Percentiles rank a stretch among this genome's conserved stretches.
phyloP scores from a whole-genome alignment of 1,140 invertebrate species.

The Trachelipus rathkii region DNA sequence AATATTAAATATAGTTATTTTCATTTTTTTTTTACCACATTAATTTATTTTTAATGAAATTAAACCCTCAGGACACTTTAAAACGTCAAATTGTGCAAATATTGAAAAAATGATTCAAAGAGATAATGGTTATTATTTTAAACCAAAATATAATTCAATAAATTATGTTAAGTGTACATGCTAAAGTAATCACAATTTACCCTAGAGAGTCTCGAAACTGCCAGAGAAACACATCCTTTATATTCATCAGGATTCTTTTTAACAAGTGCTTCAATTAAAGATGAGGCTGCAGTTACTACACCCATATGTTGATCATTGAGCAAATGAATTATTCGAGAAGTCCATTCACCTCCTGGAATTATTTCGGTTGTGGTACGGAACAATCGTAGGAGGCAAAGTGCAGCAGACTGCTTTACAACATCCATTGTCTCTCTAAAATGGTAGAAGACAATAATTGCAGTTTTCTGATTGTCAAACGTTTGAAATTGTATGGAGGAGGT shows the following conservation, averaged over 20 bases:
- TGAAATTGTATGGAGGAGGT: too few species aligned
- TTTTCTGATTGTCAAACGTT: too few species aligned
- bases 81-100: too few species aligned
- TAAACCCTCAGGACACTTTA: too few species aligned
- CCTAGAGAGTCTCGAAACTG: constrained; percentile 91
- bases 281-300: constrained; percentile 96
- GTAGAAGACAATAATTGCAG: too few species aligned
- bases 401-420: constrained; percentile 98
- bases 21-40: too few species aligned
- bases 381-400: constrained; percentile 87
- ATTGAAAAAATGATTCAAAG: too few species aligned
- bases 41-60: too few species aligned
- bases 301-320: constrained; percentile 99
- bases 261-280: constrained; percentile 94
- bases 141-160: too few species aligned
- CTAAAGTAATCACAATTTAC: constrained; percentile 54
- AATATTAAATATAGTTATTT: too few species aligned
- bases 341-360: constrained; percentile 97
- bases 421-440: constrained; percentile 83
- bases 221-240: constrained; percentile 96
- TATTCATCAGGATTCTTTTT: constrained; percentile 99
- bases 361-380: constrained; percentile 88
- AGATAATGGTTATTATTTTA: too few species aligned
- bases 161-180: too few species aligned
- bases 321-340: constrained; percentile 95